A percentile compares a stretch with the other conserved stretches of the same genome.
These are phyloP conservation scores for Himalopsyche kuldschensis DNA, from an alignment of 2,888 invertebrate genomes.

Conservation along the genomic window DNA sequence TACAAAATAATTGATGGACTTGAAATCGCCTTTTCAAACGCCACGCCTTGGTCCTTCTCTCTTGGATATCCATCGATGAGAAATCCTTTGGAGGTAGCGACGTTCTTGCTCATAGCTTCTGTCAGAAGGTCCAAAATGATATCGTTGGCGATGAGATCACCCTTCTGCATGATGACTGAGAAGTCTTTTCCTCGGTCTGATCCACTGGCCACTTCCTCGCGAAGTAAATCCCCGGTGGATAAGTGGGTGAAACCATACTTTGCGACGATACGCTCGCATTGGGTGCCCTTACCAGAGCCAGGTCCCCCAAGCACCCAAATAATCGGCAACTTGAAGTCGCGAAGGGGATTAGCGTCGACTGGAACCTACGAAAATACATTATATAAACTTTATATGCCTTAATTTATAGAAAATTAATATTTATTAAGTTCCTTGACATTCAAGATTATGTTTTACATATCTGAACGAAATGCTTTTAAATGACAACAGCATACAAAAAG, in stretches of 20 bases:
- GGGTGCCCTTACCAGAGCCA: constrained; percentile 95
- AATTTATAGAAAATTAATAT: no score
- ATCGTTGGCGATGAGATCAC: constrained; percentile 87
- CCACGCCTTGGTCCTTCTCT: constrained; percentile 81
- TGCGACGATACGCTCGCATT: constrained; percentile 88
- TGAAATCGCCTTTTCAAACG: constrained; percentile 75
- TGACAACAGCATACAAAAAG: no score
- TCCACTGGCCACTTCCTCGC: constrained; percentile 86
- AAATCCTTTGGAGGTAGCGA: constrained; percentile 69
- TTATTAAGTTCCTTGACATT: no score
- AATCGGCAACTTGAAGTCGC: constrained; percentile 69
- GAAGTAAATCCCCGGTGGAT: constrained; percentile 89
- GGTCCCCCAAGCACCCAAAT: constrained; percentile 94
- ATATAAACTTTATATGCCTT: no score
- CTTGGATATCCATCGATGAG: constrained; percentile 93
- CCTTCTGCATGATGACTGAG: constrained; percentile 83
- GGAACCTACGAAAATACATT: constrained; percentile 16
- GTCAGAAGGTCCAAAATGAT: constrained; percentile 83
- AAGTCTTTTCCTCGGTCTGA: constrained; percentile 83
- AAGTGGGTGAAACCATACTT: constrained; percentile 94
- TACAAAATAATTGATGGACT: constrained; percentile 66
- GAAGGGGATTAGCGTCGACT: constrained; percentile 38
- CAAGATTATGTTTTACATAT: no score
- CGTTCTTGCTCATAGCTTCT: constrained; percentile 73
- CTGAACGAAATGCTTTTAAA: no score